These are phyloP conservation scores for Galeopsomyia nigrocyanea DNA, from an alignment of 2,888 invertebrate species.

Conservation along the genomic window DNA sequence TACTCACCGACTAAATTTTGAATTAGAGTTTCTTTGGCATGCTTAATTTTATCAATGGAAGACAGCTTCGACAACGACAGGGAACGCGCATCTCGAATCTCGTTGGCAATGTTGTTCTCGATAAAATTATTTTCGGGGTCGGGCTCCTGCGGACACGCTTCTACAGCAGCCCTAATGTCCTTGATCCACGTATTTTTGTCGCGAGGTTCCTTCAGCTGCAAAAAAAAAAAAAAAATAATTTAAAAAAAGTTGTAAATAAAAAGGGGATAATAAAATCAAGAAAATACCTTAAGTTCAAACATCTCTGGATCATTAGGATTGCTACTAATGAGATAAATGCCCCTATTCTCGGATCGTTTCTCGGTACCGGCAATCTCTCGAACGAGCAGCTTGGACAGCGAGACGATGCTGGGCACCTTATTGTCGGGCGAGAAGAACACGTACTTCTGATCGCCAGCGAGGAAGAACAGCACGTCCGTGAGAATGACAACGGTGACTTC, in stretches of 20 bases:
- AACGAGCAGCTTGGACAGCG: constrained; percentile 90
- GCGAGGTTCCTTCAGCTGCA: constrained; percentile 81
- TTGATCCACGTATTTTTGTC: constrained; percentile 93
- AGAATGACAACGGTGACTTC: constrained; percentile 89
- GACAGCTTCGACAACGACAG: constrained; percentile 65
- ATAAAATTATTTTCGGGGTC: constrained; percentile 73
- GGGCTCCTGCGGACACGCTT: constrained; percentile 86
- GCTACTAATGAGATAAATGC: constrained; percentile 93
- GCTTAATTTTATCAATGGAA: constrained; percentile 83
- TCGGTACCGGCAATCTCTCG: constrained; percentile 94
- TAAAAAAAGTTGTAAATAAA: not conserved
- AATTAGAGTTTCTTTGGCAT: constrained; percentile 84
- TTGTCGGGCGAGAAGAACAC: constrained; percentile 94
- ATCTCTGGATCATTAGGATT: constrained; percentile 94
- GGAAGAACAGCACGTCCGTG: constrained; percentile 91
- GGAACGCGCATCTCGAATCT: constrained; percentile 59
- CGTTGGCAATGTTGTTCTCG: constrained; percentile 57
- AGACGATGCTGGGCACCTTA: constrained; percentile 91
- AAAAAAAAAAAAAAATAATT: not conserved
- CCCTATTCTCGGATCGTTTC: constrained; percentile 86
- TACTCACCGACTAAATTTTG: constrained; percentile 83
- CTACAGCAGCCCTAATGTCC: constrained; percentile 87
- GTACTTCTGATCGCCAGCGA: constrained; percentile 90
- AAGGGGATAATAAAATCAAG: not conserved
- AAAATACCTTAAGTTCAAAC: constrained; percentile 86